Conservation (phyloP, 2,113 vertebrate genomes). For the Campylorhamphus procurvoides region DNA sequence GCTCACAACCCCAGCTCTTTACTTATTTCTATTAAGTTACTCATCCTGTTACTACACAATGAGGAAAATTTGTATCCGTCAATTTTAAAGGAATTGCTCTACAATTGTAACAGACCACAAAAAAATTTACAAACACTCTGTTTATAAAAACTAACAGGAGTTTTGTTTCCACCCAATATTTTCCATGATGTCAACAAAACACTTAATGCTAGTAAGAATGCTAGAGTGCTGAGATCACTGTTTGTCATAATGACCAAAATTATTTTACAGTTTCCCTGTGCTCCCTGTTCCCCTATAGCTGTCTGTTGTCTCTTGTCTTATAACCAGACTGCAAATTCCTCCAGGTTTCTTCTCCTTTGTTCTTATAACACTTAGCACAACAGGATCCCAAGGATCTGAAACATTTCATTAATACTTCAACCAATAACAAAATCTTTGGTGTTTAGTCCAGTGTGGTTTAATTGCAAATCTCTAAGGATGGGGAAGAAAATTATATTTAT, state of each 20-base stretch:
- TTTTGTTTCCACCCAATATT: constrained; percentile 30
- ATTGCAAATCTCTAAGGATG: not conserved
- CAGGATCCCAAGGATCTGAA: not conserved
- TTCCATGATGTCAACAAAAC: constrained; percentile 34
- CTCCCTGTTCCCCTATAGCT: not conserved
- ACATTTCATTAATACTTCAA: not conserved
- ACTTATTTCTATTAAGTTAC: constrained; percentile 28
- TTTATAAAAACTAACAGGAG: constrained; percentile 25
- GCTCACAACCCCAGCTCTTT: not conserved
- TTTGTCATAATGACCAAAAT: not conserved
- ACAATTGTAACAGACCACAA: constrained; percentile 33
- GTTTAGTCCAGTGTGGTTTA: not conserved
- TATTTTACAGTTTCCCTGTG: not conserved
- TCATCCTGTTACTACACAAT: not conserved
- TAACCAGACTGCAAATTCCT: not conserved
- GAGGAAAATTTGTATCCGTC: constrained; percentile 14
- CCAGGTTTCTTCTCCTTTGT: not conserved
- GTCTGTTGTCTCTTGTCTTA: not conserved
- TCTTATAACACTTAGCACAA: not conserved
- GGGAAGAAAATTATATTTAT: not conserved
- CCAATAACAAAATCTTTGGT: not conserved
- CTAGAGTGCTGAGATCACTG: constrained; percentile 12
- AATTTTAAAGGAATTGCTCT: constrained; percentile 2
- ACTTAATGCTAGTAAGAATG: not conserved
- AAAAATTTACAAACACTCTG: not conserved